Evolutionary conservation across 2,797 vertebrate genomes (phyloP).

Genomic region (Spondyliosoma cantharus): DNA sequence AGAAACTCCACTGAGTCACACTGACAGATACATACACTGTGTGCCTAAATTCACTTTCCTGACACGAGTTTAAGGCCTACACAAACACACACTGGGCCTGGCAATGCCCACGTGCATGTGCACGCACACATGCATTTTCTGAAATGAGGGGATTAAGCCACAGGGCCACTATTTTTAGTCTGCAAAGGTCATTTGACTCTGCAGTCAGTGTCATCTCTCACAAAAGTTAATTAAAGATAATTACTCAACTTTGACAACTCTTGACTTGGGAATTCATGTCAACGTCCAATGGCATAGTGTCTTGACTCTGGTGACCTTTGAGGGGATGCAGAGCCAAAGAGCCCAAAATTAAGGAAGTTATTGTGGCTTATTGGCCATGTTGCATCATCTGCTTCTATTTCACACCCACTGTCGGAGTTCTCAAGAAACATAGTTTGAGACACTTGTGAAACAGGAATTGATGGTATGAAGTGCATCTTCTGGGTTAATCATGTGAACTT

Average conservation of each 20-base stretch:
- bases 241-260: background rate
- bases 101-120: no score
- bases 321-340: no score
- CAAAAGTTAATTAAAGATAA: background rate
- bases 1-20: slow-evolving; percentile 31
- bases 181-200: slow-evolving; percentile 7
- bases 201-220: background rate
- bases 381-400: no score
- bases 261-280: background rate
- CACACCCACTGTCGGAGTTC: no score
- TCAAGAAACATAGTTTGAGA: no score
- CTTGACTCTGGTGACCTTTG: no score
- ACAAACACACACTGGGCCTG: background rate
- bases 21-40: background rate
- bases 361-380: no score
- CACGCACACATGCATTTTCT: no score
- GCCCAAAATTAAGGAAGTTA: no score
- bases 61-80: background rate
- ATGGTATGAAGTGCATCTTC: background rate
- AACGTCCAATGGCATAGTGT: background rate
- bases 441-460: background rate
- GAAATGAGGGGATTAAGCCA: background rate
- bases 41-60: slow-evolving; percentile 2
- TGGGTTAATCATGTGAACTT: background rate
- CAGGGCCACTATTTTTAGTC: slow-evolving; percentile 3